Conservation (phyloP, 2,797 vertebrate species). For the Argentina silus region DNA sequence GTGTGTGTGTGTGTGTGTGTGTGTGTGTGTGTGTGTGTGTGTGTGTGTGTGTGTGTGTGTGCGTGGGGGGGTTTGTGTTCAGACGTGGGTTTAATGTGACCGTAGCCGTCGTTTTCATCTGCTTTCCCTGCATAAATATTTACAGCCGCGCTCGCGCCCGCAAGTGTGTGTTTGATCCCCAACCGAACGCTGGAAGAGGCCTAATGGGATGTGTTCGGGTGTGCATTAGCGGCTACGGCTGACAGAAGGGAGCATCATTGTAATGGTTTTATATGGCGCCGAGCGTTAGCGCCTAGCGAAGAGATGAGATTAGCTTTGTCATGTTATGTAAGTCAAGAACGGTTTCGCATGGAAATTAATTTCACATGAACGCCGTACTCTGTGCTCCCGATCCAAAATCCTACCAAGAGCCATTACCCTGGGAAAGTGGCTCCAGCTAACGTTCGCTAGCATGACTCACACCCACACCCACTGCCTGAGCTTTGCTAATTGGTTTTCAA, state of each 20-base stretch:
- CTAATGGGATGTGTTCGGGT: conserved; percentile 26
- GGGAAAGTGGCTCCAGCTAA: no score
- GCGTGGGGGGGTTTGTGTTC: conserved; percentile 1
- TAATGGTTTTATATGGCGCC: neutral
- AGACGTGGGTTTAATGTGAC: conserved; percentile 9
- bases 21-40: no score
- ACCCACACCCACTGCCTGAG: no score
- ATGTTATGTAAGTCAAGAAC: no score
- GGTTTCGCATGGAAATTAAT: no score
- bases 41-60: neutral
- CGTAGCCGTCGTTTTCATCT: neutral
- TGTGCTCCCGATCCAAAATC: no score
- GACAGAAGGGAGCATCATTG: conserved; percentile 2
- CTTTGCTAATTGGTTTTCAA: no score
- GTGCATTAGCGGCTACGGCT: conserved; percentile 10
- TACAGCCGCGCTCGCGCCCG: neutral
- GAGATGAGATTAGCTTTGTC: no score
- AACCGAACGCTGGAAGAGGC: conserved; percentile 12
- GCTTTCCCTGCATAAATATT: conserved; percentile 19
- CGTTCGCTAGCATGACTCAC: no score
- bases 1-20: neutral
- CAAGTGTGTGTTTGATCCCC: conserved; percentile 1
- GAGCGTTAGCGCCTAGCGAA: conserved; percentile 7
- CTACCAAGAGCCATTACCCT: no score
- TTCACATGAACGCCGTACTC: no score